Evolutionary conservation across 1,140 invertebrate species (phyloP).

Genomic region (Lerema accius): DNA sequence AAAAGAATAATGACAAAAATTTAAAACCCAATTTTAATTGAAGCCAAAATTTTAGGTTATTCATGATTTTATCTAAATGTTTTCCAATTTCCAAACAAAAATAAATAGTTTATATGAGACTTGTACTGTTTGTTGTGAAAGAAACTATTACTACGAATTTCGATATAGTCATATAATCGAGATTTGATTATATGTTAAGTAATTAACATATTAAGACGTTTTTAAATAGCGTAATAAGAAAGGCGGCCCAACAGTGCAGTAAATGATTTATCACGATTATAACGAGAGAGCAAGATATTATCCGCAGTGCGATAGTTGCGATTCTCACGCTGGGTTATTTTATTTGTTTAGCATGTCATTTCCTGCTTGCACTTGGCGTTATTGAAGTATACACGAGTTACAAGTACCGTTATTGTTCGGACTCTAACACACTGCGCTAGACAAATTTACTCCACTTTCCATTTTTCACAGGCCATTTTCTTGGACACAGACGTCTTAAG

Average conservation of each 20-base stretch:
- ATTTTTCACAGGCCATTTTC: constrained; percentile 75
- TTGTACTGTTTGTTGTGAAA: too few species aligned
- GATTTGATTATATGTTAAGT: too few species aligned
- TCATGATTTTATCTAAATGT: too few species aligned
- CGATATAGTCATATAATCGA: too few species aligned
- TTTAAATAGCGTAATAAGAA: constrained; percentile 47
- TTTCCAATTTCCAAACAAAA: too few species aligned
- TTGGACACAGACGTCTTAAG: constrained; percentile 59
- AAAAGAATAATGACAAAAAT: too few species aligned
- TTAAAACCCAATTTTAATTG: too few species aligned
- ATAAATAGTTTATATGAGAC: too few species aligned
- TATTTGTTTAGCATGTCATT: constrained; percentile 50
- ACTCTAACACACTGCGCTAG: constrained; percentile 66
- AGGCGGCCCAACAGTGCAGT: constrained; percentile 49
- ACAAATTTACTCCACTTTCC: constrained; percentile 79
- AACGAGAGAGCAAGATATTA: constrained; percentile 51
- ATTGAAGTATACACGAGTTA: constrained; percentile 48
- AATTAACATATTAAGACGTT: too few species aligned
- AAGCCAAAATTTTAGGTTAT: constrained; percentile 5
- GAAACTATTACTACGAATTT: too few species aligned
- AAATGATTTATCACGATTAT: constrained; percentile 60
- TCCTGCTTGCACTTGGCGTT: constrained; percentile 45
- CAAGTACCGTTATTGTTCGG: constrained; percentile 57
- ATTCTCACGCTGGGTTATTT: constrained; percentile 59
- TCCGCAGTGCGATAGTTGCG: constrained; percentile 45